Conservation (phyloP, 2,113 vertebrate species). For the Rattus norvegicus region DNA sequence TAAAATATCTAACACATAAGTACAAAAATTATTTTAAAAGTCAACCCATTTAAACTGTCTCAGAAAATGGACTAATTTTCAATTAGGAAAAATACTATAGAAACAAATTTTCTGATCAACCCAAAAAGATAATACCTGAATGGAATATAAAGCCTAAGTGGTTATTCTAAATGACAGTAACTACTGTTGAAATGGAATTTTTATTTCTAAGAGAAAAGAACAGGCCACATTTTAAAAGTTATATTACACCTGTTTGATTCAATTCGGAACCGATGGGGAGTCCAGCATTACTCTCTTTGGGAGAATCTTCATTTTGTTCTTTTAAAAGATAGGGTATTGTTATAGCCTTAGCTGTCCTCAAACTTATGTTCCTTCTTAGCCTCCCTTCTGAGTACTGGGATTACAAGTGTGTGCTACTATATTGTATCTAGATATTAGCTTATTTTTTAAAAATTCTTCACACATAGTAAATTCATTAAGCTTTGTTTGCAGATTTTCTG, state of each 20-base stretch:
- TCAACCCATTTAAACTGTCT: neutral
- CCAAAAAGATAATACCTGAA: conserved; percentile 19
- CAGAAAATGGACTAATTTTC: conserved; percentile 50
- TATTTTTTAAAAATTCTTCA: neutral
- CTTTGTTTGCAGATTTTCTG: neutral
- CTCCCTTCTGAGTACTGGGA: neutral
- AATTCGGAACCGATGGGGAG: conserved; percentile 4
- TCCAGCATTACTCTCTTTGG: neutral
- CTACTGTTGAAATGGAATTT: neutral
- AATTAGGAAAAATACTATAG: neutral
- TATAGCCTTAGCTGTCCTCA: neutral
- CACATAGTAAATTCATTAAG: neutral
- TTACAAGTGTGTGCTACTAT: neutral
- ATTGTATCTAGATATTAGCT: neutral
- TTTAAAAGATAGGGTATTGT: neutral
- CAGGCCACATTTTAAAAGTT: conserved; percentile 4
- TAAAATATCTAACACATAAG: neutral
- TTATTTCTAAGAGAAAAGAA: conserved; percentile 37
- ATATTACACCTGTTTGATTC: conserved; percentile 28
- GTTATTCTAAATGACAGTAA: neutral
- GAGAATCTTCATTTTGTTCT: neutral
- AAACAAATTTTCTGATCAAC: conserved; percentile 41
- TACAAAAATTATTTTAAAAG: neutral
- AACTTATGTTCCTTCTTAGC: neutral
- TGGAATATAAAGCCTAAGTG: conserved; percentile 20